Conservation (phyloP, 1,140 invertebrate species). For the Temnothorax longispinosus region DNA sequence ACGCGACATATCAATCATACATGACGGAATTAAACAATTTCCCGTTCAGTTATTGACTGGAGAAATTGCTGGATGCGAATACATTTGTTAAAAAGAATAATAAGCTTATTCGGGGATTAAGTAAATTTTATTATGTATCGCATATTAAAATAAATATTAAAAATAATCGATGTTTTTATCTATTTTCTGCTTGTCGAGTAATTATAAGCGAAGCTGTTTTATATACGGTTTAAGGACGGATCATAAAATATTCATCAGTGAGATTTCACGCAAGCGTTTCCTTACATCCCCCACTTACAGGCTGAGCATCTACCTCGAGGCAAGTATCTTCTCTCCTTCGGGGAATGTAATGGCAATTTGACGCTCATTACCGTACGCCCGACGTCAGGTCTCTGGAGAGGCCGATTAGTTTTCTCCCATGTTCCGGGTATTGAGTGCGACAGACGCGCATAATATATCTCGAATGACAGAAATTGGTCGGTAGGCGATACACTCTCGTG, state of each 20-base stretch:
- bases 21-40: slow-evolving; percentile 36
- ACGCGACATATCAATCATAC: slow-evolving; percentile 7
- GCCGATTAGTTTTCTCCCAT: slow-evolving; percentile 41
- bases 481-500: neutral
- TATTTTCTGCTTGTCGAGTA: neutral
- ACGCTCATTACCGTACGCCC: slow-evolving; percentile 62
- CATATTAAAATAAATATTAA: slow-evolving; percentile 6
- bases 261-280: neutral
- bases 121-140: neutral
- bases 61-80: neutral
- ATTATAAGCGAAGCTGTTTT: neutral
- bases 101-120: neutral
- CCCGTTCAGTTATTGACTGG: neutral
- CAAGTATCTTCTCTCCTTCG: neutral
- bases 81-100: neutral
- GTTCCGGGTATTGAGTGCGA: slow-evolving; percentile 22
- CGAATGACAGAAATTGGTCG: slow-evolving; percentile 2
- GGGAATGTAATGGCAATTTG: slow-evolving; percentile 52
- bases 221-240: neutral
- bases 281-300: neutral
- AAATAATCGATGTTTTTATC: neutral
- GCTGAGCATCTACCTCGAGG: neutral
- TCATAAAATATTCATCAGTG: neutral
- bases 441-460: slow-evolving; percentile 41
- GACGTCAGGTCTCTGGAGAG: slow-evolving; percentile 51